A percentile compares a stretch with the other conserved stretches of the same genome.
phyloP scores from a whole-genome alignment of 1,140 invertebrate genomes.

The Portunus trituberculatus region DNA sequence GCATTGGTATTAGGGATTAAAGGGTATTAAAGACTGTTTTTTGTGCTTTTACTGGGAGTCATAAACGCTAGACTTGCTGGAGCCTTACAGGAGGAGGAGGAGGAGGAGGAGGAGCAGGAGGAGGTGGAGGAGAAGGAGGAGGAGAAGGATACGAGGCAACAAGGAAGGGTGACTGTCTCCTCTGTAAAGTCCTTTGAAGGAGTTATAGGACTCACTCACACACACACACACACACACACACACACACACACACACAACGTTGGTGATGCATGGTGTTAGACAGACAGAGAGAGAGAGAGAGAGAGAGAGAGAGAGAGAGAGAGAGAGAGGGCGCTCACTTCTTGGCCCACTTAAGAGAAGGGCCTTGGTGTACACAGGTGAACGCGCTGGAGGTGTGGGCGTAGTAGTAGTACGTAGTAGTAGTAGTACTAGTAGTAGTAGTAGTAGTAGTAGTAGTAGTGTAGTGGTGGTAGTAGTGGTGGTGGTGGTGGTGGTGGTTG shows the following conservation, averaged over 20 bases:
- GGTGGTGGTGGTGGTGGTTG: background rate
- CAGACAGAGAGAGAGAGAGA: too few species aligned
- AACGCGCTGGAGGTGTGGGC: background rate
- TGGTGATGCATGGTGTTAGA: background rate
- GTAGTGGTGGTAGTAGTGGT: conserved; percentile 11
- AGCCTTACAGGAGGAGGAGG: background rate
- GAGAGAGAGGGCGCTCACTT: too few species aligned
- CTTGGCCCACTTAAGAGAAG: too few species aligned
- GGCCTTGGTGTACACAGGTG: too few species aligned
- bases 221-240: conserved; percentile 20
- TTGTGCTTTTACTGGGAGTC: background rate
- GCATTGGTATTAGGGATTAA: too few species aligned
- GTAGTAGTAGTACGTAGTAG: background rate
- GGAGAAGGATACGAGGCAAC: background rate
- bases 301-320: too few species aligned
- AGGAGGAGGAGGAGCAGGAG: background rate
- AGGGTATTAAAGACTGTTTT: too few species aligned
- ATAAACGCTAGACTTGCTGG: background rate
- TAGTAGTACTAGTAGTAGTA: background rate
- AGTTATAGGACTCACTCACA: background rate
- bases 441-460: conserved; percentile 16
- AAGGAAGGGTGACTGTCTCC: background rate
- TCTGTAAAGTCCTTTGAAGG: background rate
- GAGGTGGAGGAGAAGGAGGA: background rate
- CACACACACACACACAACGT: background rate